Evolutionary conservation across 2,888 invertebrate genomes (phyloP).

Genomic region (Lithophane socia): DNA sequence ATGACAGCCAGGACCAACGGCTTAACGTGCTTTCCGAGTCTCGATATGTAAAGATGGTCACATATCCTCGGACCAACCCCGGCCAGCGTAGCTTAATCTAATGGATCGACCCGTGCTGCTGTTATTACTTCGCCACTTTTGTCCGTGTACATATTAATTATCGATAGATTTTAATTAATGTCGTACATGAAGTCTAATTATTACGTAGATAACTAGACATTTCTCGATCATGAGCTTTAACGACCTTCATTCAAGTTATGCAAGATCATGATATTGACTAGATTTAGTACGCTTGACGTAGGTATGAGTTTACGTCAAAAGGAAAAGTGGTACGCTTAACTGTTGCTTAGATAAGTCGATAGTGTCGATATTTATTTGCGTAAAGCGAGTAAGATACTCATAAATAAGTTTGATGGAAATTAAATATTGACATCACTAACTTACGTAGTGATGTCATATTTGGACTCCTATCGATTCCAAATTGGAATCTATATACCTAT

Average conservation of each 20-base stretch:
- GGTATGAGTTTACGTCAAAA: slow-evolving; percentile 3
- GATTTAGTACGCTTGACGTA: slow-evolving; percentile 12
- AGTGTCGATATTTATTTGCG: neutral
- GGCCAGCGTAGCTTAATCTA: too few species aligned
- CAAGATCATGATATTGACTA: slow-evolving; percentile 19
- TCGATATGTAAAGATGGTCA: too few species aligned
- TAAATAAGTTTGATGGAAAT: neutral
- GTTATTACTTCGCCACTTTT: neutral
- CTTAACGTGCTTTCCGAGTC: too few species aligned
- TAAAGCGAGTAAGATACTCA: neutral
- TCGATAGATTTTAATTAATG: too few species aligned
- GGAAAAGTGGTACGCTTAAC: slow-evolving; percentile 4
- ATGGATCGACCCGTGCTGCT: too few species aligned
- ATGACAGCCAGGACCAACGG: too few species aligned
- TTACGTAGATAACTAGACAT: slow-evolving; percentile 24
- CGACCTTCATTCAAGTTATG: slow-evolving; percentile 7
- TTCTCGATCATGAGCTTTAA: slow-evolving; percentile 10
- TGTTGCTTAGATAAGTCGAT: neutral
- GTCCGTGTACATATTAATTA: neutral
- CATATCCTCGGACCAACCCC: too few species aligned
- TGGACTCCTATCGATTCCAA: neutral
- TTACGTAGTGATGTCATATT: neutral
- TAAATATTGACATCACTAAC: neutral
- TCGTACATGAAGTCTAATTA: neutral
- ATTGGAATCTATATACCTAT: neutral